These are phyloP conservation scores for Dusona sp. DNA, from an alignment of 2,888 invertebrate genomes.

Conservation along the genomic window DNA sequence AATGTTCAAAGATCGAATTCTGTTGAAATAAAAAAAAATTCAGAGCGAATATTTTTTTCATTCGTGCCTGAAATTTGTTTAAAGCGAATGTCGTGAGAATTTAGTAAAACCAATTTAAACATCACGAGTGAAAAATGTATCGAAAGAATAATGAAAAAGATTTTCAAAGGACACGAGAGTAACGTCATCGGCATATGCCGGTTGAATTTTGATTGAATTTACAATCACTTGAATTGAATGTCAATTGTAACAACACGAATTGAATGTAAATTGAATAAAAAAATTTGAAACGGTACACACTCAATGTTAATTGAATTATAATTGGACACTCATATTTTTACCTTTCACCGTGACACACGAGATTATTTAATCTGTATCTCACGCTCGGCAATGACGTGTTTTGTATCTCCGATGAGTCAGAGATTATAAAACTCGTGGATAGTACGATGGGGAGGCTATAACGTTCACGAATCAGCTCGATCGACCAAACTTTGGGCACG, in stretches of 20 bases:
- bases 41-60: too few relatives aligned
- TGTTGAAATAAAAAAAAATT: too few relatives aligned
- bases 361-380: slow-evolving; percentile 26
- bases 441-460: slow-evolving; percentile 13
- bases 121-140: too few relatives aligned
- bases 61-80: too few relatives aligned
- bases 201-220: too few relatives aligned
- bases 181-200: too few relatives aligned
- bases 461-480: slow-evolving; percentile 44
- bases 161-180: too few relatives aligned
- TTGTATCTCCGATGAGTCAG: slow-evolving; percentile 57
- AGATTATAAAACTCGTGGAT: slow-evolving; percentile 41
- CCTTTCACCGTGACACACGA: slow-evolving; percentile 1
- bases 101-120: too few relatives aligned
- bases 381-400: slow-evolving; percentile 38
- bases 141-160: too few relatives aligned
- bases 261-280: not conserved
- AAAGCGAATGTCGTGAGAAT: too few relatives aligned
- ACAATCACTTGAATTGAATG: not conserved
- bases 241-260: not conserved
- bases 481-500: slow-evolving; percentile 59
- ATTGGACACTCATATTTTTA: not conserved
- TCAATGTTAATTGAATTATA: not conserved
- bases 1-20: too few relatives aligned
- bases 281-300: not conserved